A percentile compares a stretch with the other conserved stretches of the same genome.
Conservation (phyloP, 2,113 vertebrate species). For the Austrofundulus limnaeus region DNA sequence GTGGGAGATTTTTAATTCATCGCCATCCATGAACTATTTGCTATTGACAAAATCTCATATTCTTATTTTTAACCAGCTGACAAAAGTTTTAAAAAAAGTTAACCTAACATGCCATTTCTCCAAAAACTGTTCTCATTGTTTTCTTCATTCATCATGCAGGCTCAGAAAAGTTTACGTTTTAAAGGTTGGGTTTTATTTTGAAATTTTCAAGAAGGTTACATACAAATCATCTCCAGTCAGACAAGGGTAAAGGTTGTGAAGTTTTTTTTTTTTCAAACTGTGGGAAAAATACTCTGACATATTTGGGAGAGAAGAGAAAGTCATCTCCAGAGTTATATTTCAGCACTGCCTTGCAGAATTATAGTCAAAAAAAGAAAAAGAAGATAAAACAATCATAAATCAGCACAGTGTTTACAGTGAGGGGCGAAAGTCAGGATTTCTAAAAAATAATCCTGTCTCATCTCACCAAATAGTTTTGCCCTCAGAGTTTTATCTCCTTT, state of each 20-base stretch:
- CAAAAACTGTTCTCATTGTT: too few relatives aligned
- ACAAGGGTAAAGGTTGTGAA: background rate
- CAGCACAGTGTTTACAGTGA: background rate
- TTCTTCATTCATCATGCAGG: too few relatives aligned
- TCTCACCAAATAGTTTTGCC: background rate
- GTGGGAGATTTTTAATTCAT: too few relatives aligned
- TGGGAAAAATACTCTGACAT: background rate
- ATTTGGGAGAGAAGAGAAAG: background rate
- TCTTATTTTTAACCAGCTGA: too few relatives aligned
- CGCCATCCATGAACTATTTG: too few relatives aligned
- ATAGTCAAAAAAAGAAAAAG: background rate
- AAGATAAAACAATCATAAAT: background rate
- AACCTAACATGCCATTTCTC: too few relatives aligned
- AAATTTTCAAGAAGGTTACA: background rate
- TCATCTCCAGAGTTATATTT: background rate
- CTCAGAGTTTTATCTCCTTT: background rate
- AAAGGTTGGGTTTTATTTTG: constrained; percentile 3
- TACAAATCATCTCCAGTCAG: background rate
- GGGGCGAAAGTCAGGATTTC: background rate
- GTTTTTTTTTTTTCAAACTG: background rate
- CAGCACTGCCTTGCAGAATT: background rate
- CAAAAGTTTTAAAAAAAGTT: too few relatives aligned
- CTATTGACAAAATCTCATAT: too few relatives aligned
- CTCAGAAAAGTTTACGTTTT: background rate
- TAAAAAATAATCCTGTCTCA: background rate